A percentile compares a stretch with the other conserved stretches of the same genome.
These are phyloP conservation scores for Cherax destructor DNA, from an alignment of 1,140 invertebrate species.

Conservation along the genomic window DNA sequence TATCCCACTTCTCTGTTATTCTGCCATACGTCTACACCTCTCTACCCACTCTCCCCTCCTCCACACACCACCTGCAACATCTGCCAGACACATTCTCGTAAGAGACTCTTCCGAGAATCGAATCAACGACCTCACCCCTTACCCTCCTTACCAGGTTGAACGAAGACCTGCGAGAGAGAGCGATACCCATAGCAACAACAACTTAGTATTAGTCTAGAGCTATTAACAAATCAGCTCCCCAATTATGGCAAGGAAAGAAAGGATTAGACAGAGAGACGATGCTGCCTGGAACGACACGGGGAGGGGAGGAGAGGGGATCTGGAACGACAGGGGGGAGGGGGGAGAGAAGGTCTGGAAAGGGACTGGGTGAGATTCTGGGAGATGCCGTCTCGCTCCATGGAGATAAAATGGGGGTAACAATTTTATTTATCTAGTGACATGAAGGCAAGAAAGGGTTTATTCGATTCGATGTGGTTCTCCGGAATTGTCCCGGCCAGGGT, in stretches of 20 bases:
- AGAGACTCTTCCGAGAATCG: too few relatives aligned
- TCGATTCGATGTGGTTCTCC: neutral
- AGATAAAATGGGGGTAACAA: neutral
- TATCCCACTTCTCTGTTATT: neutral
- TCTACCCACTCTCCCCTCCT: neutral
- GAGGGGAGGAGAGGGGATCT: neutral
- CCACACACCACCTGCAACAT: neutral
- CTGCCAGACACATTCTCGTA: too few relatives aligned
- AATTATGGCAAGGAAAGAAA: conserved; percentile 63
- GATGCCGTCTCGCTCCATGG: neutral
- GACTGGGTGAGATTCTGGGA: neutral
- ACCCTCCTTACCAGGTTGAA: neutral
- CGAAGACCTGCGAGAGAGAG: conserved; percentile 10
- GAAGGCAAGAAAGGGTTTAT: neutral
- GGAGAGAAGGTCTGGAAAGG: neutral
- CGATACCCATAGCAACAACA: conserved; percentile 28
- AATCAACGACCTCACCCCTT: too few relatives aligned
- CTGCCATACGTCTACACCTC: neutral
- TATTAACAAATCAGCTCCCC: conserved; percentile 64
- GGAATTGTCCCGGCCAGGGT: too few relatives aligned
- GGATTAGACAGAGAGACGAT: conserved; percentile 60
- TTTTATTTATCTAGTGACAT: neutral
- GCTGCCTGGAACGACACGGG: neutral
- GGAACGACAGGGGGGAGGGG: neutral
- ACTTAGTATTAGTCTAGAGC: conserved; percentile 55